Evolutionary conservation across 92 coral and sea anemone genomes (phyloP), one percentile per base, ranked within the genome.

Genomic region (Montipora capitata): DNA sequence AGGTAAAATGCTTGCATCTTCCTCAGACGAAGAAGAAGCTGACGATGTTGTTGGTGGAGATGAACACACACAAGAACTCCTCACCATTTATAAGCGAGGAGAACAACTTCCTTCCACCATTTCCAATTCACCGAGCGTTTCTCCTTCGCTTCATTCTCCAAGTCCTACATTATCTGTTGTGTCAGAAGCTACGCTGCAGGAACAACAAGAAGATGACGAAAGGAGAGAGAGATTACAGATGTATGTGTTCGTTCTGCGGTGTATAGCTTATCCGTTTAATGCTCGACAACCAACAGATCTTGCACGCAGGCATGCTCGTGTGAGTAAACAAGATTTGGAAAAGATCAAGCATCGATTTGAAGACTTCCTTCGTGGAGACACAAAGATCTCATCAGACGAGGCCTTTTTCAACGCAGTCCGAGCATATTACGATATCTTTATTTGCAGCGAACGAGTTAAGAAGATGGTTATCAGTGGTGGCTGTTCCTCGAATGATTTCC

Each of bases 221-320:
- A 85, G 98, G 63, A 91, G 95, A 63, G 99, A 97, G 73, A 90
- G 92, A 8, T 52, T 97, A 27, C 98, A 96, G 88, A 79, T 88
- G 40, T 97, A 97, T 72, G 96, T 97, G 79, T 97, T 97, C 78
- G 99, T 96, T 44, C 74, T 97, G 73, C 91, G 99, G 43, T 94
- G 99, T 73, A 93, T 97, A 20, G 89, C 99, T 5, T 93, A 96
- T 42, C 94, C 99, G 0, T 97, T 97, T 77, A 97, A 97, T 74
- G 99, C 99, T 2, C 93, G 96, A 78, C 99, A 97, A 74, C 98
- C 98, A 13, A 97, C 99, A 4, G 99, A 96, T 20, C 88, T 97
- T 90, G 97, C 96, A 0, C 74, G 98, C 51, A 79, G 99, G 15
- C 98, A 92, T 16, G 94, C 97, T 2, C 91, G 96, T 65, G 96